Base-by-base conservation (phyloP, 2,888 invertebrate species). In the Drosophila imparisetae region DNA sequence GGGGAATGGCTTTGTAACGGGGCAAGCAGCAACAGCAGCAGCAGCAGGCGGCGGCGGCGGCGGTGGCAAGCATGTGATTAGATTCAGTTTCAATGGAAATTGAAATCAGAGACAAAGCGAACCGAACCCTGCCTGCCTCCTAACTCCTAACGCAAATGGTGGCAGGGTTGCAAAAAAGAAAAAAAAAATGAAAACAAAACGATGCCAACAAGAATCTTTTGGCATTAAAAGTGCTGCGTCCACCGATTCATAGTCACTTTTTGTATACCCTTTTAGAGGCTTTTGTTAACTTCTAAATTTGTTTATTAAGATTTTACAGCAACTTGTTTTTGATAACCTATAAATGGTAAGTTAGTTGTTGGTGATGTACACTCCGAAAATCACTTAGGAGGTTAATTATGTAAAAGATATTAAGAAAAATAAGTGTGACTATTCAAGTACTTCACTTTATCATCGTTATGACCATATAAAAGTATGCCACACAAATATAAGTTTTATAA, bases 21-120 rank as follows among this genome's bases (percentile, higher is more conserved):
- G 30, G 64, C 63, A 72, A 78, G 86, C 86, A 42, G 73, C 63
- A 72, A 11, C 55, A 29, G 38, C 60, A 30, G 15, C n/a, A 68
- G 74, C 83, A 86, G 86, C 87, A 72, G 75, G 72, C 80, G 78
- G 72, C 66, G 72, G 83, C 83, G 83, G 86, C 55, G 24, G 38
- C 61, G 24, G 21, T n/a, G 32, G 24, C 40, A 72, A 78, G 77
- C 87, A 86, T 83, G 81, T 88, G 91, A 91, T 91, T 91, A 90
- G 91, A 90, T 91, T 91, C 91, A 91, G 91, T 90, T 90, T 89
- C 89, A 91, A 89, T 89, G 86, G 78, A 90, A 89, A 87, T 88
- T 86, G 86, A 88, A 90, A 90, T 89, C 87, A 89, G 87, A 89
- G 81, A 87, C 87, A 87, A 86, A 84, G 80, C 73, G 55, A 18